Base-by-base conservation (phyloP, 2,797 vertebrate species). In the Eulemur coronatus region DNA sequence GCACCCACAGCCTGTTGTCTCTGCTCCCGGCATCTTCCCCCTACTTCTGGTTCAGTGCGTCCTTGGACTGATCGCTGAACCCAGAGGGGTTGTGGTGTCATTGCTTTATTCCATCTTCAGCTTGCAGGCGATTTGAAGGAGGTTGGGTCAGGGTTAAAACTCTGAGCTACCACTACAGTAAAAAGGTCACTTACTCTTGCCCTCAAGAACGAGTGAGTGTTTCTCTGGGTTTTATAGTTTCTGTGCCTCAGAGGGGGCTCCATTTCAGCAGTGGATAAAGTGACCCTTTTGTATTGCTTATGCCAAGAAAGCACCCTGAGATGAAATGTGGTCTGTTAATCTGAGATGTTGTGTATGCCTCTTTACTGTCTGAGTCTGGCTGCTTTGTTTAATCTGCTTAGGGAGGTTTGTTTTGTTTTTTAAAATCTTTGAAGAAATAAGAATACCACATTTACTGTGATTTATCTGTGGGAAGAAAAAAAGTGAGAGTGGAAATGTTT, bases 401-500 rank as follows among this genome's bases (percentile, higher is more conserved):
- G 85, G 67, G n/a, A 89, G 10, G 0, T 50, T 93, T 67, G 84
- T 95, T 92, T 91, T 84, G 11, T 87, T 92, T 94, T 91, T 81
- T 52, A 5, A 75, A 97, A 81, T 95, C 96, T 96, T 46, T 91
- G 20, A 94, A 97, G 96, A 98, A 95, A 94, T 72, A 91, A 89
- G 33, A 96, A 92, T 20, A 94, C 48, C 35, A 69, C 41, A 12
- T 89, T 97, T 97, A 75, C 89, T 97, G 35, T 95, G 91, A 97
- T 97, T 97, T 98, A 59, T 94, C 70, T 96, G 79, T 95, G 67
- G 96, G 84, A 95, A 95, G 76, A 87, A 97, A 97, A 96, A 86
- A 93, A 96, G 82, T 79, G 33, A 95, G 95, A 93, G n/a, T 57
- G 96, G 97, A 97, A 97, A 94, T 92, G 52, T 79, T 96, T 96